Evolutionary conservation across 2,797 vertebrate genomes (phyloP), one percentile per base, ranked within the genome.

Genomic region (Sebastes dallii): DNA sequence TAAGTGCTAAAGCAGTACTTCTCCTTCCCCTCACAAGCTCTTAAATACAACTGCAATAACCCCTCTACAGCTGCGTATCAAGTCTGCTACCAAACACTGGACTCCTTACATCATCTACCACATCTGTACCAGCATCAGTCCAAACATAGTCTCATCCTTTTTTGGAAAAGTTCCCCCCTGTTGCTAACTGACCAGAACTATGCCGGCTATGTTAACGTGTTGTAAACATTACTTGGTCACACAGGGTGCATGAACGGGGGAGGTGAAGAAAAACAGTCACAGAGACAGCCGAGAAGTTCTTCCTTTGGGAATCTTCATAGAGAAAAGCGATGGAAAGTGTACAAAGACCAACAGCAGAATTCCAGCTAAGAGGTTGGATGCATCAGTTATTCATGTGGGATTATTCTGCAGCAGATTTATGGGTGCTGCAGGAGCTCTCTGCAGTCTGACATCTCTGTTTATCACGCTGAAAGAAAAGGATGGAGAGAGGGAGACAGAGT

Each of bases 161-260:
- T 93, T 91, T 85, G 87, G 89, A 81, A 75, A 86, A 78, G 69
- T 75, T 85, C 29, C 64, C 64, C 46, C 76, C 79, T 46, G 71
- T 82, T 80, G 59, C 72, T 69, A 72, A 68, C 84, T 32, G 78
- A 72, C 69, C 75, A 24, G 79, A 88, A 83, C 76, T 91, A 87
- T 88, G 81, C 70, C 11, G 66, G 64, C 84, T 86, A 79, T 87
- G 84, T 80, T 86, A 80, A 77, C 77, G 32, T 84, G 76, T 14
- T 81, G 79, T 89, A 86, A 90, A 92, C 89, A 88, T 65, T 72
- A 74, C 72, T 39, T 58, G 64, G 70, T 83, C 69, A 65, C 66
- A 76, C 16, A 61, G 50, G 32, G 59, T 56, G 30, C 2, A 32
- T 30, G 22, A 13, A 36, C 8, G 46, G 46, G 22, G 24, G 24